phyloP scores from a whole-genome alignment of 2,113 vertebrate species.

The Rhea pennata region DNA sequence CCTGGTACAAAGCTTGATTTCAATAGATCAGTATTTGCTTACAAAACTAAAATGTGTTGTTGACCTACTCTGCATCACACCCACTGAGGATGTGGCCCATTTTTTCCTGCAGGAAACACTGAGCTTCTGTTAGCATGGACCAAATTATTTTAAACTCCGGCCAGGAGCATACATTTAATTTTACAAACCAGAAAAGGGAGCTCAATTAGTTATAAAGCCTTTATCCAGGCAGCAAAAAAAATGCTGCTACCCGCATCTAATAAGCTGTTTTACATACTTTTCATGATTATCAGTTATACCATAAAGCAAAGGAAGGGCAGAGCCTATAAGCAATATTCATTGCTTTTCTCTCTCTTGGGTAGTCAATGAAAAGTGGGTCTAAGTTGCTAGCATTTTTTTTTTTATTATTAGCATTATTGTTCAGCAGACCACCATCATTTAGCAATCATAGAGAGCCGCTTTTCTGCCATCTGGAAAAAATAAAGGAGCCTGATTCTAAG shows the following conservation, averaged over 20 bases:
- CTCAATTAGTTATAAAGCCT: neutral
- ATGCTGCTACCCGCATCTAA: neutral
- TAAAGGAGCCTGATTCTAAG: conserved; percentile 31
- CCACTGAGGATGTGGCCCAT: rapidly evolving
- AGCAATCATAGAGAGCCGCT: neutral
- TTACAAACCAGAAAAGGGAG: neutral
- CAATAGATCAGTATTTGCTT: neutral
- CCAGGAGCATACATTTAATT: neutral
- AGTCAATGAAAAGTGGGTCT: neutral
- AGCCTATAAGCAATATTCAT: neutral
- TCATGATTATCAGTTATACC: neutral
- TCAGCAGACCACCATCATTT: conserved; percentile 15
- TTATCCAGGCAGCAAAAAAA: neutral
- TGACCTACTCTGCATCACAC: rapidly evolving
- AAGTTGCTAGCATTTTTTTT: neutral
- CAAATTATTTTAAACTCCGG: neutral
- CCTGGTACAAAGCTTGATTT: neutral
- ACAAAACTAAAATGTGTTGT: neutral
- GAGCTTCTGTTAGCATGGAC: neutral
- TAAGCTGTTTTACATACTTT: neutral
- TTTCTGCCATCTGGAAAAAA: conserved; percentile 64
- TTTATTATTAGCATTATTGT: conserved; percentile 17
- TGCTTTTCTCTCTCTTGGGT: neutral
- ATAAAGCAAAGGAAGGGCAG: neutral
- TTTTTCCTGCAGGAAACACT: neutral